phyloP scores from a whole-genome alignment of 2,888 invertebrate genomes.

The Lepidonotus clava region DNA sequence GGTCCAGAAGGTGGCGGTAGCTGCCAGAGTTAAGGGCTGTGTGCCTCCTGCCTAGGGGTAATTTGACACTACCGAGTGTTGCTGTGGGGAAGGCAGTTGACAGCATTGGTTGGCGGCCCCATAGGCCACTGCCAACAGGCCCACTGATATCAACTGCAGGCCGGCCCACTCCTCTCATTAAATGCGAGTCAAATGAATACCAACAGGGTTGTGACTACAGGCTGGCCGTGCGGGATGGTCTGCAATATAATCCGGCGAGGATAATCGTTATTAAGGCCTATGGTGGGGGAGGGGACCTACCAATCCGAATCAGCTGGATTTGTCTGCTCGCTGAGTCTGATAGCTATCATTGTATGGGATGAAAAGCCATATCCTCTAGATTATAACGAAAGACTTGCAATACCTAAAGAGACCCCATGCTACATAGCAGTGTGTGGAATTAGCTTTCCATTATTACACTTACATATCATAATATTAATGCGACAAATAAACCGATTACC shows the following conservation, averaged over 20 bases:
- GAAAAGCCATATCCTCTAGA: too few relatives aligned
- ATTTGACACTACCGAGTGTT: not conserved
- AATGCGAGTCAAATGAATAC: not conserved
- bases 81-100: not conserved
- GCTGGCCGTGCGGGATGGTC: not conserved
- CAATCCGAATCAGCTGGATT: not conserved
- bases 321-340: too few relatives aligned
- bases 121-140: not conserved
- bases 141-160: not conserved
- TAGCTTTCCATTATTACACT: too few relatives aligned
- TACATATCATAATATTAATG: too few relatives aligned
- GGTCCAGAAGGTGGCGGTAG: not conserved
- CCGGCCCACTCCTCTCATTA: slow-evolving; percentile 22
- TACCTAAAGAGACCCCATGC: too few relatives aligned
- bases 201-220: not conserved
- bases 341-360: not conserved
- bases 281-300: not conserved
- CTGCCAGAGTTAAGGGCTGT: not conserved
- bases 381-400: too few relatives aligned
- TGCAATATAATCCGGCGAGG: slow-evolving; percentile 7
- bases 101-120: not conserved
- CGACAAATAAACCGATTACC: too few relatives aligned
- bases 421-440: too few relatives aligned
- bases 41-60: not conserved
- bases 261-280: not conserved